phyloP scores from a whole-genome alignment of 2,888 invertebrate genomes.

The Cheilosia impressa region DNA sequence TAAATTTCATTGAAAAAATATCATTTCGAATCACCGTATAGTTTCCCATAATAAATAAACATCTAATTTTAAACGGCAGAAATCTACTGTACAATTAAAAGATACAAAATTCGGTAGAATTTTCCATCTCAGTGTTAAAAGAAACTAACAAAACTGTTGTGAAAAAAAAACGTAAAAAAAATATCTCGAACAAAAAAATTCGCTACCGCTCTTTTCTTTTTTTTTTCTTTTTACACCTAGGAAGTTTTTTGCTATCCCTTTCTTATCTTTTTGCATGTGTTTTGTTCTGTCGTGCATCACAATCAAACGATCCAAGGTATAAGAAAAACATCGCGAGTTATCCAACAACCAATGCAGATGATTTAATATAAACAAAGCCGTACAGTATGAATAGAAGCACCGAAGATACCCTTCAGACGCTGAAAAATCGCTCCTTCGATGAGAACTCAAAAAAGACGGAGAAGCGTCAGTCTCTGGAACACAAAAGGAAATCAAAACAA shows the following conservation, averaged over 20 bases:
- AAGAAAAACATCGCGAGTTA: constrained; percentile 13
- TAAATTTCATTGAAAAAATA: constrained; percentile 47
- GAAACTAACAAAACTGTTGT: constrained; percentile 6
- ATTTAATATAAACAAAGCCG: constrained; percentile 19
- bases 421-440: constrained; percentile 33
- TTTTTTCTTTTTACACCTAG: neutral
- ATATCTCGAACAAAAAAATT: constrained; percentile 18
- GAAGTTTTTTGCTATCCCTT: neutral
- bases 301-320: neutral
- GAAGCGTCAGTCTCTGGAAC: constrained; percentile 3
- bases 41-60: constrained; percentile 22
- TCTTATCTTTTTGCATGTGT: constrained; percentile 21
- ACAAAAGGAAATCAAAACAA: neutral
- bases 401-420: neutral
- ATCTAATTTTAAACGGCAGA: neutral
- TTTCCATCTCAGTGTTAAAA: neutral
- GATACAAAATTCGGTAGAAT: neutral
- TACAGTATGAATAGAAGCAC: constrained; percentile 19
- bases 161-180: constrained; percentile 19
- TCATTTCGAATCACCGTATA: constrained; percentile 12
- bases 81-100: constrained; percentile 1
- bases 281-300: constrained; percentile 13
- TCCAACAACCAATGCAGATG: constrained; percentile 19
- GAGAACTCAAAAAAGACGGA: constrained; percentile 49
- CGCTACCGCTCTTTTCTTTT: constrained; percentile 41